Evolutionary conservation across 2,113 vertebrate species (phyloP).

Genomic region (Hippocampus comes): DNA sequence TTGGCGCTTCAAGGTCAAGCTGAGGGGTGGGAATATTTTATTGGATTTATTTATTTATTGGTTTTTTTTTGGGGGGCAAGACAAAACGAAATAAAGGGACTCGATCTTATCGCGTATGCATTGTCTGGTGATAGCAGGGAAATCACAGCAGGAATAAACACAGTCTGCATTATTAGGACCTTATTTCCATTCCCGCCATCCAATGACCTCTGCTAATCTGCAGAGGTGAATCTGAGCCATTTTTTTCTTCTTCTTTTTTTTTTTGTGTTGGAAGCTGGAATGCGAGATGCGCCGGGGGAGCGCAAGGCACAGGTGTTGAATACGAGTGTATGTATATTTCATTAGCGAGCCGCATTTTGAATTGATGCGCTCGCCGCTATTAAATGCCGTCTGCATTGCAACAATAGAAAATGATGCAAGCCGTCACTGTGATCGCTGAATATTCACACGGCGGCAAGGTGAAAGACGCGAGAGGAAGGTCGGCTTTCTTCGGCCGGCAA

Average conservation of each 20-base stretch:
- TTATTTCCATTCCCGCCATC: slow-evolving; percentile 54
- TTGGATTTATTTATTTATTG: not conserved
- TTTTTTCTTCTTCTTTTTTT: not conserved
- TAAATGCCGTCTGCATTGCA: slow-evolving; percentile 36
- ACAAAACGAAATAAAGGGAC: slow-evolving; percentile 61
- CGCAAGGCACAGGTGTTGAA: slow-evolving; percentile 61
- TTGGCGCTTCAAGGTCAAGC: slow-evolving; percentile 50
- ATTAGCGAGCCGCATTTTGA: slow-evolving; percentile 60
- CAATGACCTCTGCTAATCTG: slow-evolving; percentile 72
- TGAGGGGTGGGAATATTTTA: slow-evolving; percentile 19
- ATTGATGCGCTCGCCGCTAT: slow-evolving; percentile 49
- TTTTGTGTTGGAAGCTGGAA: slow-evolving; percentile 57
- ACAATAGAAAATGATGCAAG: slow-evolving; percentile 24
- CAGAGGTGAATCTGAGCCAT: slow-evolving; percentile 50
- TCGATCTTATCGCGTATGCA: slow-evolving; percentile 67
- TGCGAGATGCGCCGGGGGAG: slow-evolving; percentile 52
- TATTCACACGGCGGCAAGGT: slow-evolving; percentile 17
- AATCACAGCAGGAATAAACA: slow-evolving; percentile 69
- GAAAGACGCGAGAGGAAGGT: not conserved
- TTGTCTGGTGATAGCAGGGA: slow-evolving; percentile 60
- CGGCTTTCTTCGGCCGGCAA: no score
- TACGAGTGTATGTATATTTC: slow-evolving; percentile 67
- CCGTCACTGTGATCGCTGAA: slow-evolving; percentile 35
- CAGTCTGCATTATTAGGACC: slow-evolving; percentile 69
- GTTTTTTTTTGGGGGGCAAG: not conserved